phyloP scores from a whole-genome alignment of 2,888 invertebrate genomes.

The Nephrotoma appendiculata region DNA sequence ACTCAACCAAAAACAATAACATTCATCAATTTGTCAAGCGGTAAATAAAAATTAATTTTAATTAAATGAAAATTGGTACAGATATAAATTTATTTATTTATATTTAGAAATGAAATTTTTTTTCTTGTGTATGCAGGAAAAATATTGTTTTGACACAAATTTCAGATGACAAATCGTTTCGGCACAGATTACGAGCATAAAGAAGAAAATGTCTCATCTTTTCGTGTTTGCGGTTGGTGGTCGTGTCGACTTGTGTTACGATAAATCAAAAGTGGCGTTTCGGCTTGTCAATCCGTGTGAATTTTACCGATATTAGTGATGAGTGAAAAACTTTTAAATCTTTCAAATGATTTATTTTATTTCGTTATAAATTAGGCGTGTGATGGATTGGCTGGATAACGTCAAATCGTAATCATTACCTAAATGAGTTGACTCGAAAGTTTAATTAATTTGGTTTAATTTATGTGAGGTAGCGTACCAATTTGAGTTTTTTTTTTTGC shows the following conservation, averaged over 20 bases:
- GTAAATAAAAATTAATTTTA: background rate
- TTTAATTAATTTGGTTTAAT: too few relatives aligned
- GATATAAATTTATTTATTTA: background rate
- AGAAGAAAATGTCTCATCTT: background rate
- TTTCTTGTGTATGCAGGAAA: background rate
- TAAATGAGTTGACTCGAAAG: too few relatives aligned
- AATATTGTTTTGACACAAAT: background rate
- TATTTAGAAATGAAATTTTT: background rate
- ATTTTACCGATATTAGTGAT: background rate
- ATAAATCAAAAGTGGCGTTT: background rate
- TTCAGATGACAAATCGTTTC: background rate
- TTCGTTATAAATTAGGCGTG: background rate
- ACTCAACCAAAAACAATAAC: background rate
- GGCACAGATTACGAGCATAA: background rate
- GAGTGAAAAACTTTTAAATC: background rate
- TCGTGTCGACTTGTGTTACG: background rate
- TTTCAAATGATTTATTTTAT: background rate
- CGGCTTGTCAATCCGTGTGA: background rate
- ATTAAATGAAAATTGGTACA: background rate
- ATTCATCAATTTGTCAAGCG: background rate
- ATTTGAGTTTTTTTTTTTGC: too few relatives aligned
- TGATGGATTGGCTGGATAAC: background rate
- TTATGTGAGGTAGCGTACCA: too few relatives aligned
- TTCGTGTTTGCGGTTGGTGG: background rate
- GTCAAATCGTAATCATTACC: background rate